Base-by-base conservation (phyloP, 2,113 vertebrate genomes). In the Thryonomys swinderianus region DNA sequence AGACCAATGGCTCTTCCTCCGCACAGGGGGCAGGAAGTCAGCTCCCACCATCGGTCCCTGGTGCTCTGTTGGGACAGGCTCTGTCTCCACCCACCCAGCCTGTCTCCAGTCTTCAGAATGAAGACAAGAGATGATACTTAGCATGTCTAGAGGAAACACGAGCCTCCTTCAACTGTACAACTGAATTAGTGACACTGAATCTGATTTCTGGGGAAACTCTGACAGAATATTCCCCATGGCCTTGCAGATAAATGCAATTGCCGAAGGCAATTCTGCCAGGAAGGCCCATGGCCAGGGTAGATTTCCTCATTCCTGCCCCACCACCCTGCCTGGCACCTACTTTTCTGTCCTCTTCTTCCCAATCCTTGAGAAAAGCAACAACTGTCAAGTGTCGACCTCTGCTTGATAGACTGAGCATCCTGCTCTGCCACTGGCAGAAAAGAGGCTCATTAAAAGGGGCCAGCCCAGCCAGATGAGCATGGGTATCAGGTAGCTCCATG, bases 401-500 rank as follows among this genome's bases (percentile, higher is more conserved):
- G 14, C 14, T 48, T 80, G 6, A 7, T 11, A 62, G 64, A 80
- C 59, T 93, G 86, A 79, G 61, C 42, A 78, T 71, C 83, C 87
- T 74, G 16, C 64, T 78, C 82, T 87, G 74, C 78, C 32, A 23
- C 42, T 73, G 62, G 87, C 78, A 0, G 0, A 64, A 96, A 78
- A 71, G 45, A 42, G 27, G 61, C n/a, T 91, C 81, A 91, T 32
- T 78, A 96, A 96, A 96, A 97, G 14, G 0, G 0, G 37, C 55
- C 85, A 80, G 59, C 45, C 61, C 18, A 66, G 74, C 32, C 88
- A 53, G 90, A 95, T 64, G 84, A 96, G 96, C 87, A 4, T 23
- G 30, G 62, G 62, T 95, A 89, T 94, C 94, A 96, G 94, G 96
- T 94, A 94, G 97, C 73, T 97, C 53, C 0, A 7, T 12, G 23